A percentile compares a stretch with the other conserved stretches of the same genome.
phyloP scores from a whole-genome alignment of 2,888 invertebrate genomes.

The Mythimna ferrago region DNA sequence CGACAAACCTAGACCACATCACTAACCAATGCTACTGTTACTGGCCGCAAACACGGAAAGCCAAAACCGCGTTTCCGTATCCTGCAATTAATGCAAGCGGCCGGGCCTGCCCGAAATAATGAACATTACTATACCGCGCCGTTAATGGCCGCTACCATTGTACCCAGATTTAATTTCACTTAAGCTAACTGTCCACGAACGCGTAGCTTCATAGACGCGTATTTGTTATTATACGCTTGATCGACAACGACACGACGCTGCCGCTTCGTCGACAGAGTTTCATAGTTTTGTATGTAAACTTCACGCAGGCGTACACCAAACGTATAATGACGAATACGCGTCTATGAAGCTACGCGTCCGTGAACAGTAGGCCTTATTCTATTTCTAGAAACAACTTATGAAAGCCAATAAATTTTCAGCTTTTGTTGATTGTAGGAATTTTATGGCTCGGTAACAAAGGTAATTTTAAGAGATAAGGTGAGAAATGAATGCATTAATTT shows the following conservation, averaged over 20 bases:
- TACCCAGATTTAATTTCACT: conserved; percentile 59
- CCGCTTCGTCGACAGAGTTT: no score
- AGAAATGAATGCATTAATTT: neutral
- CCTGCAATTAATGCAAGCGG: conserved; percentile 72
- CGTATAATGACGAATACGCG: no score
- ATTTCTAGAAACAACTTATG: conserved; percentile 35
- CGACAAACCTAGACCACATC: conserved; percentile 53
- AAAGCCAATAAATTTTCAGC: conserved; percentile 22
- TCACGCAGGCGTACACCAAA: no score
- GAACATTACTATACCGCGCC: conserved; percentile 60
- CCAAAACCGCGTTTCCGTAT: conserved; percentile 71
- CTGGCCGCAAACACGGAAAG: conserved; percentile 65
- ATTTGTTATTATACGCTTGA: no score
- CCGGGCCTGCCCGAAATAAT: conserved; percentile 64
- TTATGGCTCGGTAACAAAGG: conserved; percentile 17
- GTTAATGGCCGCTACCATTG: conserved; percentile 58
- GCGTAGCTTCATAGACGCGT: no score
- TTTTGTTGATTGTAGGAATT: conserved; percentile 14
- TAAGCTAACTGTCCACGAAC: neutral
- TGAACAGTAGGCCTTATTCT: conserved; percentile 28
- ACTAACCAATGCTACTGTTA: conserved; percentile 62
- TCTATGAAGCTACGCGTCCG: no score
- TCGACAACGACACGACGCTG: no score
- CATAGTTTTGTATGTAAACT: no score
- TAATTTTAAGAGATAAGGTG: conserved; percentile 23